Conservation (phyloP, 2,797 vertebrate genomes). For the Enteromius treurensis region DNA sequence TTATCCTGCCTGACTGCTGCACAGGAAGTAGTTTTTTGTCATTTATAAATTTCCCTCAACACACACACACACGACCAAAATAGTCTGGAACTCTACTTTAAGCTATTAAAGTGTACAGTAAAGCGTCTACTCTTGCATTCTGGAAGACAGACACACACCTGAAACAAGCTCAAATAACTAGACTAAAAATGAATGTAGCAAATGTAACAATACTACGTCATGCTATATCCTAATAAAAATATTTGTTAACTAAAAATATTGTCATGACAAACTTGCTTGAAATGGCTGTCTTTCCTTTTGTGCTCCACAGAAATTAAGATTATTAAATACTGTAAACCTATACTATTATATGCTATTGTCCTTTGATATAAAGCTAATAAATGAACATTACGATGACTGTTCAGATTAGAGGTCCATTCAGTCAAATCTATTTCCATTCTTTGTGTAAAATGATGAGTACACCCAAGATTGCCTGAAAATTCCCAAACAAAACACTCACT, state of each 20-base stretch:
- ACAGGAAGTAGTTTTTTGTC: slow-evolving; percentile 66
- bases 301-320: not conserved
- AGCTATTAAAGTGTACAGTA: not conserved
- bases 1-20: slow-evolving; percentile 54
- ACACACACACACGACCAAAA: slow-evolving; percentile 22
- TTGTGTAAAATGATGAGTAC: not conserved
- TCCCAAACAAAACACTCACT: not conserved
- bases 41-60: slow-evolving; percentile 49
- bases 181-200: not conserved
- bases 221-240: not conserved
- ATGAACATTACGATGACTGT: not conserved
- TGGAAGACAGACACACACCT: slow-evolving; percentile 2
- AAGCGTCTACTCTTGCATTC: slow-evolving; percentile 13
- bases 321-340: too few relatives aligned
- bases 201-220: not conserved
- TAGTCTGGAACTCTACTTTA: slow-evolving; percentile 8
- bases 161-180: not conserved
- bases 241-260: too few relatives aligned
- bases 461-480: not conserved
- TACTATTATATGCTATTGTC: not conserved
- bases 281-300: not conserved
- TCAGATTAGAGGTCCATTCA: not conserved
- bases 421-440: not conserved
- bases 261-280: not conserved
- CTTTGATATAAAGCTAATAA: not conserved